These are phyloP conservation scores for Trogon surrucura DNA, from an alignment of 2,113 vertebrate species.

Conservation along the genomic window DNA sequence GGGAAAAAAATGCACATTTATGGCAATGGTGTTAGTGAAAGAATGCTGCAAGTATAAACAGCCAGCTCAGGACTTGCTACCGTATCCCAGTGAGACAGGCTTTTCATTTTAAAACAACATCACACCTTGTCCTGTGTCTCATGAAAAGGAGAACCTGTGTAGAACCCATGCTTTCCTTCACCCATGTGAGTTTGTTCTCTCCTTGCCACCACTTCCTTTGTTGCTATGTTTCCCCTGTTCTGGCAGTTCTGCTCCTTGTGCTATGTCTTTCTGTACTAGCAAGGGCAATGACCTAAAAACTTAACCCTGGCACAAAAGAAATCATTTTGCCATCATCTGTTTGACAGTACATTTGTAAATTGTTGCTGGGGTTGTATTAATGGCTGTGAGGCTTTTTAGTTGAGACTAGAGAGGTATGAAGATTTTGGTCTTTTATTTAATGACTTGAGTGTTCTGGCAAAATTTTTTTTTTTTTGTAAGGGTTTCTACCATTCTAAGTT, in stretches of 20 bases:
- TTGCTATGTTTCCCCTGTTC: background rate
- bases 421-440: background rate
- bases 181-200: background rate
- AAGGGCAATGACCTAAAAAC: background rate
- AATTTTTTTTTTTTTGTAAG: background rate
- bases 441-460: background rate
- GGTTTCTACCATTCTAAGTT: fast-evolving
- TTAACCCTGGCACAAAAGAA: background rate
- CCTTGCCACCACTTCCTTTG: background rate
- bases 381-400: background rate
- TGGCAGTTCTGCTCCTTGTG: background rate
- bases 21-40: background rate
- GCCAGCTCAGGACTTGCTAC: background rate
- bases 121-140: fast-evolving
- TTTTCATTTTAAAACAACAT: background rate
- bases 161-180: background rate
- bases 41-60: background rate
- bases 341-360: background rate
- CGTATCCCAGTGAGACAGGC: fast-evolving
- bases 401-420: background rate
- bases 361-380: background rate
- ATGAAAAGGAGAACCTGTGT: background rate
- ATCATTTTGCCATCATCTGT: fast-evolving
- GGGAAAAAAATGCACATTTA: background rate
- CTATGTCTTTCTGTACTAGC: background rate